These are phyloP conservation scores for Vireo altiloquus DNA, from an alignment of 2,113 vertebrate genomes.

Conservation along the genomic window DNA sequence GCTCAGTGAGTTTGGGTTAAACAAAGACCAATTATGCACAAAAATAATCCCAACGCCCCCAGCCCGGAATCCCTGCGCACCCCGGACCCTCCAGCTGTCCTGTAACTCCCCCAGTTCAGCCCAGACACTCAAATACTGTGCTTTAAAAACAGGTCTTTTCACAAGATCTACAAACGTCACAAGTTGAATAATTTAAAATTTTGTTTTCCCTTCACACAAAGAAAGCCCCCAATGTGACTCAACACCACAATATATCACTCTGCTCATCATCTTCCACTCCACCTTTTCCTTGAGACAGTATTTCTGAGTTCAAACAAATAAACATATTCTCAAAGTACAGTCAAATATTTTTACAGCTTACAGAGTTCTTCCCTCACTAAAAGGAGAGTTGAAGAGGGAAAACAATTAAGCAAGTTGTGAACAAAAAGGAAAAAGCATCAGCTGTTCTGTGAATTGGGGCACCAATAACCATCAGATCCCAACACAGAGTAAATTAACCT, in stretches of 20 bases:
- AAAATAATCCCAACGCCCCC: background rate
- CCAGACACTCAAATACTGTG: background rate
- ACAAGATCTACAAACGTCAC: background rate
- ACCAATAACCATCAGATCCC: background rate
- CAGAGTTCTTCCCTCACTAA: background rate
- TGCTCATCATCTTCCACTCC: background rate
- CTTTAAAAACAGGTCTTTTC: background rate
- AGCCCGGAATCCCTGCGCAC: fast-evolving
- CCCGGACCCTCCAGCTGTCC: background rate
- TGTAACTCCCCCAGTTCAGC: background rate
- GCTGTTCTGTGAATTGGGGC: background rate
- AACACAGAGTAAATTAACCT: background rate
- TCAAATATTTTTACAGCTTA: slow-evolving; percentile 38
- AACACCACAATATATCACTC: background rate
- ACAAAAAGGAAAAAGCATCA: slow-evolving; percentile 29
- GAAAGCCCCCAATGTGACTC: background rate
- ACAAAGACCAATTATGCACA: fast-evolving
- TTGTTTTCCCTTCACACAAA: background rate
- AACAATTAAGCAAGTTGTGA: background rate
- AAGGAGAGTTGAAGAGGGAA: background rate
- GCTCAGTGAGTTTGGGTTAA: background rate
- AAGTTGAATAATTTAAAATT: background rate
- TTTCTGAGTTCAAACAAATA: slow-evolving; percentile 1
- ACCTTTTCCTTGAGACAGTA: background rate
- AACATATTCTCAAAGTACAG: background rate